phyloP scores from a whole-genome alignment of 2,797 vertebrate species.

The Chaetophractus vellerosus region DNA sequence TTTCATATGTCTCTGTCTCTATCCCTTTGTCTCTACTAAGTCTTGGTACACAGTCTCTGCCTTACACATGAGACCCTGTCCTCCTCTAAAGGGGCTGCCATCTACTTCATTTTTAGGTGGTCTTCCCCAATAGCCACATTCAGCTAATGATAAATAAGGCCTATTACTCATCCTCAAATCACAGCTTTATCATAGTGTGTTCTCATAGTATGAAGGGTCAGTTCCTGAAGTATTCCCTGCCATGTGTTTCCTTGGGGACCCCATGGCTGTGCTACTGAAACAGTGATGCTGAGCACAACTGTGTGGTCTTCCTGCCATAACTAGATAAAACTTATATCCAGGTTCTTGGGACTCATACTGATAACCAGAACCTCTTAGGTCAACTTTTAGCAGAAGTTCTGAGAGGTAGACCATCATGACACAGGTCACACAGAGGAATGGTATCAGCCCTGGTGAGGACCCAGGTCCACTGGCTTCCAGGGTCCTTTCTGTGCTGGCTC shows the following conservation, averaged over 20 bases:
- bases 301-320: neutral
- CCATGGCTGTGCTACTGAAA: neutral
- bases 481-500: no score
- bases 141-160: neutral
- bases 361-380: neutral
- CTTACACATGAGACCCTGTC: fast-evolving
- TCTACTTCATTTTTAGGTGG: neutral
- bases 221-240: neutral
- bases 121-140: neutral
- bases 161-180: neutral
- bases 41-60: neutral
- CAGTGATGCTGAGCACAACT: neutral
- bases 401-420: neutral
- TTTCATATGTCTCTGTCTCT: neutral
- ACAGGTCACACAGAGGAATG: neutral
- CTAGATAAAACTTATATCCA: neutral
- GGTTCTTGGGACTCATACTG: neutral
- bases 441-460: neutral
- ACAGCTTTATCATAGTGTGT: neutral
- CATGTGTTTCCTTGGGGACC: fast-evolving
- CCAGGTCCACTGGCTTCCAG: no score
- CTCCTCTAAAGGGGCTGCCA: neutral
- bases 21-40: neutral
- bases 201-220: neutral
- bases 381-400: neutral